Conservation (phyloP, 2,888 invertebrate species). For the Serripes groenlandicus region DNA sequence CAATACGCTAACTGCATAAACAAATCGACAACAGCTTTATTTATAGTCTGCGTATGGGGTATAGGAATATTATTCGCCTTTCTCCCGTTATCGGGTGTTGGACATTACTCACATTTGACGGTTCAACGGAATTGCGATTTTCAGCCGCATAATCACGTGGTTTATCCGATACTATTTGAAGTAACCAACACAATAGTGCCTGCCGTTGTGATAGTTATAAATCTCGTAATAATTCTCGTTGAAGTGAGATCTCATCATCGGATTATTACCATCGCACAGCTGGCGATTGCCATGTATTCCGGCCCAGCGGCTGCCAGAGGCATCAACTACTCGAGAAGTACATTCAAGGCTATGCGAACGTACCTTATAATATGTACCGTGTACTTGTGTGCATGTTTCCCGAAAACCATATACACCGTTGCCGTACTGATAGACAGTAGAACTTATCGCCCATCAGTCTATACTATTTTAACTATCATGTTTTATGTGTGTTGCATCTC, state of each 20-base stretch:
- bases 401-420: conserved; percentile 64
- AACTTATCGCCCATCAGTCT: conserved; percentile 14
- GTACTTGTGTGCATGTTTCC: conserved; percentile 68
- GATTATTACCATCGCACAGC: conserved; percentile 72
- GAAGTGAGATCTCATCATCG: conserved; percentile 73
- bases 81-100: conserved; percentile 65
- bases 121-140: conserved; percentile 60
- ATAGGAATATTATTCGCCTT: conserved; percentile 64
- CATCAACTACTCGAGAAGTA: conserved; percentile 68
- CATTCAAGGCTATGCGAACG: conserved; percentile 73
- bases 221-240: conserved; percentile 66
- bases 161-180: conserved; percentile 62
- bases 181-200: conserved; percentile 69
- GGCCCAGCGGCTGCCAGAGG: conserved; percentile 46
- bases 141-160: conserved; percentile 6
- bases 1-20: conserved; percentile 73
- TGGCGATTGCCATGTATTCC: conserved; percentile 69
- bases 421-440: conserved; percentile 25
- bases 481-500: conserved; percentile 69
- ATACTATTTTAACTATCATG: conserved; percentile 64
- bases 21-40: conserved; percentile 42
- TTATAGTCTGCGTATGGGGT: conserved; percentile 68
- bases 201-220: conserved; percentile 56
- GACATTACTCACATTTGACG: conserved; percentile 64
- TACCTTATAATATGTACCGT: conserved; percentile 68